A percentile compares a stretch with the other conserved stretches of the same genome.
phyloP scores from a whole-genome alignment of 2,113 vertebrate species.

The Bujurquina vittata region DNA sequence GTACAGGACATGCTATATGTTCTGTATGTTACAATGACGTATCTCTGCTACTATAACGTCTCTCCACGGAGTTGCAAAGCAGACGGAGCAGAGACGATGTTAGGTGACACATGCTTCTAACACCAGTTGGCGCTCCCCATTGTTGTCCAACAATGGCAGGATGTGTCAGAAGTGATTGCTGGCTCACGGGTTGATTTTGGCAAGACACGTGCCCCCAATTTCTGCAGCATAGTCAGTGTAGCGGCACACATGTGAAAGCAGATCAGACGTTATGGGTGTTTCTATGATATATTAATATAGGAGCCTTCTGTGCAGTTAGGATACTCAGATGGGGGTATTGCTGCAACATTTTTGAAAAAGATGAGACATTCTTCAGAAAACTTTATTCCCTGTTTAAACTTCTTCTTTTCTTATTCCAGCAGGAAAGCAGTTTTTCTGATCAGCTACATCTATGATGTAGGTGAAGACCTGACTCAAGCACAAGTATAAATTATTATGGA shows the following conservation, averaged over 20 bases:
- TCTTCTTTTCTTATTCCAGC: neutral
- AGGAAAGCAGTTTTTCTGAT: neutral
- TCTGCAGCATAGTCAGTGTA: neutral
- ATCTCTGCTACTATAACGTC: no score
- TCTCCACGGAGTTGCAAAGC: no score
- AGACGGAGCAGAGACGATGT: neutral
- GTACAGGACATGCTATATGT: neutral
- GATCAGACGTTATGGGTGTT: neutral
- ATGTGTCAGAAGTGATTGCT: neutral
- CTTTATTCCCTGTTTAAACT: neutral
- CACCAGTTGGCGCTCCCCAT: neutral
- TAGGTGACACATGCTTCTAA: neutral
- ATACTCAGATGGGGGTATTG: neutral
- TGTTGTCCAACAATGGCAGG: neutral
- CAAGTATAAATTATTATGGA: neutral
- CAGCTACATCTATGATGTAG: neutral
- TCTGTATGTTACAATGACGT: no score
- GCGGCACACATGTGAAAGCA: neutral
- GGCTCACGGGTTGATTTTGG: neutral
- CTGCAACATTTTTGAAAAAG: neutral
- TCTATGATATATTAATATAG: neutral
- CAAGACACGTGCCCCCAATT: fast-evolving
- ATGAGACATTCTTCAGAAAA: neutral
- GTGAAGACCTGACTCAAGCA: neutral
- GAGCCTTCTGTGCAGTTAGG: neutral